phyloP scores from a whole-genome alignment of 2,113 vertebrate species.

The Microcebus ravelobensis region DNA sequence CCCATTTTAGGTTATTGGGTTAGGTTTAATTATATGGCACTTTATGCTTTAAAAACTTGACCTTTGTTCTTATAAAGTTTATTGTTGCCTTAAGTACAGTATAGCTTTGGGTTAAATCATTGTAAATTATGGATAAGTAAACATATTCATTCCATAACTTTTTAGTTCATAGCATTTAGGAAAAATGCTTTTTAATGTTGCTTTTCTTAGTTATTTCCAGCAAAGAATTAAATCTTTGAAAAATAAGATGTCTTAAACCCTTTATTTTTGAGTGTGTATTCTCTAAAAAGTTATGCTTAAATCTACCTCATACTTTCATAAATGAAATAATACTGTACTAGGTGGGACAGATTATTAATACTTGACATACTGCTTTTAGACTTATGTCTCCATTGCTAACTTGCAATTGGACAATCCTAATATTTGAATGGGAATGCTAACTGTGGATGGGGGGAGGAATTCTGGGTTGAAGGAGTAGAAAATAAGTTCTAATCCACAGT shows the following conservation, averaged over 20 bases:
- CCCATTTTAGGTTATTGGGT: conserved; percentile 32
- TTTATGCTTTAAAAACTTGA: conserved; percentile 48
- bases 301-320: conserved; percentile 12
- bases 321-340: neutral
- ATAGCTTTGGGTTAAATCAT: neutral
- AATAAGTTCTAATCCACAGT: neutral
- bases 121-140: conserved; percentile 16
- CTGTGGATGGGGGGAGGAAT: neutral
- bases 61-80: conserved; percentile 9
- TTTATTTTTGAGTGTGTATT: neutral
- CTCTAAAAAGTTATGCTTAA: neutral
- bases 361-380: neutral
- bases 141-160: neutral
- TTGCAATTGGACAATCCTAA: neutral
- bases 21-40: conserved; percentile 28
- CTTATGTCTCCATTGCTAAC: neutral
- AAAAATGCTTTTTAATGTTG: neutral
- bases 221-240: conserved; percentile 30
- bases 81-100: neutral
- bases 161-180: conserved; percentile 30
- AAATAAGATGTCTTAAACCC: conserved; percentile 40
- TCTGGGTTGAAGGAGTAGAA: conserved; percentile 36
- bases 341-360: conserved; percentile 19
- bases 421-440: conserved; percentile 13
- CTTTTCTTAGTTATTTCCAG: conserved; percentile 48